Evolutionary conservation across 1,140 invertebrate genomes (phyloP).

Genomic region (Lutraria rhynchaena): DNA sequence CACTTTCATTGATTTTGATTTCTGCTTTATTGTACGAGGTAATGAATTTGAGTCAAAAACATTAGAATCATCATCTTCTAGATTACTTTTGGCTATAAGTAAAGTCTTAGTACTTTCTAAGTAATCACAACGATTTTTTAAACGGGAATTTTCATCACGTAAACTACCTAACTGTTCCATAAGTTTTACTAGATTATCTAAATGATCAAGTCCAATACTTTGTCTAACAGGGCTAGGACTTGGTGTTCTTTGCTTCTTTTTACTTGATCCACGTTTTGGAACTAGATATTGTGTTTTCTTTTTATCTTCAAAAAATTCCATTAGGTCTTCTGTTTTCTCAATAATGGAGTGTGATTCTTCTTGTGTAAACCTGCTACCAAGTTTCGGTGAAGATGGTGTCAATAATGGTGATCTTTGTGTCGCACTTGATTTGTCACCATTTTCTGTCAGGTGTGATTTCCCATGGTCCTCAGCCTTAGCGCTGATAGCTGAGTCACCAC

Average conservation of each 20-base stretch:
- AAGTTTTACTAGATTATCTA: constrained; percentile 89
- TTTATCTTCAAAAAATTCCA: constrained; percentile 78
- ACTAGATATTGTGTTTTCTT: constrained; percentile 65
- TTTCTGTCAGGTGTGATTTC: constrained; percentile 41
- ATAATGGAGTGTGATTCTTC: constrained; percentile 60
- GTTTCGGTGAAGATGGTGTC: constrained; percentile 55
- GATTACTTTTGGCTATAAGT: constrained; percentile 80
- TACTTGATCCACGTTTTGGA: constrained; percentile 52
- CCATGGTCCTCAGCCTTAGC: constrained; percentile 43
- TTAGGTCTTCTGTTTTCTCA: constrained; percentile 67
- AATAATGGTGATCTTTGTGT: constrained; percentile 40
- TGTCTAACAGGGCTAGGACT: constrained; percentile 72
- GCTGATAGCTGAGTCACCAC: constrained; percentile 47
- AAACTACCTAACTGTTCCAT: constrained; percentile 89
- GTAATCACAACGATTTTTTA: constrained; percentile 88
- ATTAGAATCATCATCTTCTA: constrained; percentile 64
- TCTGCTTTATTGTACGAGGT: constrained; percentile 63
- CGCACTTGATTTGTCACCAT: constrained; percentile 44
- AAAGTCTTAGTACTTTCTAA: constrained; percentile 88
- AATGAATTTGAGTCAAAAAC: constrained; percentile 68
- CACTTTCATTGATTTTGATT: constrained; percentile 57
- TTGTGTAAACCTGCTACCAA: constrained; percentile 54
- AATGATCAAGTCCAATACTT: constrained; percentile 86
- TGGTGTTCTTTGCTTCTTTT: constrained; percentile 69
- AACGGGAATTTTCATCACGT: constrained; percentile 87